Base-by-base conservation (phyloP, 2,888 invertebrate species). In the Agonopterix heracliana region DNA sequence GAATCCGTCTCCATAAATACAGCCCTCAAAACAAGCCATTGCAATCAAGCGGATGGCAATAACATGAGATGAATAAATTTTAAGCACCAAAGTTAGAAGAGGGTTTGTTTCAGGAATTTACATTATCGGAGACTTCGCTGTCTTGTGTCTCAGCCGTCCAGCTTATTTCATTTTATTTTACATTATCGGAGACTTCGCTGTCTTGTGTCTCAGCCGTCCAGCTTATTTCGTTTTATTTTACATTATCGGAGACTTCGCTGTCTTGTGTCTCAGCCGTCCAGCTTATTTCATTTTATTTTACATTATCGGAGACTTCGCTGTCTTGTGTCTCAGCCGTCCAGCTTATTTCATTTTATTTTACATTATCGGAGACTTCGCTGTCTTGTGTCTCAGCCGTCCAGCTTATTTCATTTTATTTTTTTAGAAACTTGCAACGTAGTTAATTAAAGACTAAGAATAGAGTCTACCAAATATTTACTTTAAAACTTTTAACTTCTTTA, bases 1-100 rank as follows among this genome's bases (percentile, higher is more conserved):
- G 70, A 73, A 71, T 74, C 69, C 62, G 59, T 60, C 65, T 64
- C 62, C 65, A 65, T 65, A 64, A 66, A 57, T 66, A 65, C 61
- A 66, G 63, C 59, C 60, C 55, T 62, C 61, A 61, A 65, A 68
- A 67, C 68, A 66, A 60, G 53, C 51, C 52, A 53, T 57, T 61
- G 60, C 61, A 60, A 63, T 63, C 59, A 66, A 63, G 58, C 52
- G 54, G 51, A 11, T 41, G 12, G 44, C 17, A 41, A 48, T 51
- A 51, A 49, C 51, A 48, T 44, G 48, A 46, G 45, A 46, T 38
- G 47, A 41, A 49, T 40, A 45, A 34, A 45, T 49, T 49, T 49
- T 49, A 49, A 49, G 45, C 44, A 48, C 44, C 47, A 26, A 47
- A 47, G 34, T 47, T 47, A 13, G n/a, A 26, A 13, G 13, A 42